phyloP scores from a whole-genome alignment of 2,113 vertebrate genomes.

The Egretta garzetta region DNA sequence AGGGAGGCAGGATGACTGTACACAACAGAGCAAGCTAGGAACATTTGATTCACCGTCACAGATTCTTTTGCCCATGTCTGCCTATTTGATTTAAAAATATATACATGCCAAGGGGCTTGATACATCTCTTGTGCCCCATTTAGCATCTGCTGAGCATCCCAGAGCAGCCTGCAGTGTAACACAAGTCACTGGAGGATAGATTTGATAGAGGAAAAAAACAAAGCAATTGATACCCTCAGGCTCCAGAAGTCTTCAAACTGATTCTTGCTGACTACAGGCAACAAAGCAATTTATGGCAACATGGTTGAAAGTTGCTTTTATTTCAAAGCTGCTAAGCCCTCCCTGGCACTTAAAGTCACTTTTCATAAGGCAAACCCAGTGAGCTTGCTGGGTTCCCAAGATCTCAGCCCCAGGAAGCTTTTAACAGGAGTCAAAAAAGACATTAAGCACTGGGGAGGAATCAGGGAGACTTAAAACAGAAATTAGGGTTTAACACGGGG shows the following conservation, averaged over 20 bases:
- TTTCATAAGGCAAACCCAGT: conserved; percentile 47
- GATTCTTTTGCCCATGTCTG: conserved; percentile 52
- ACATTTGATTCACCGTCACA: conserved; percentile 50
- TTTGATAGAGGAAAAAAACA: conserved; percentile 70
- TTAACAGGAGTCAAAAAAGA: conserved; percentile 48
- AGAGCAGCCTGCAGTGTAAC: conserved; percentile 59
- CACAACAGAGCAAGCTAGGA: conserved; percentile 11
- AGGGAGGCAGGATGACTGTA: conserved; percentile 24
- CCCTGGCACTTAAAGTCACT: conserved; percentile 62
- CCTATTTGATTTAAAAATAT: conserved; percentile 76
- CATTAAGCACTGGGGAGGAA: conserved; percentile 29
- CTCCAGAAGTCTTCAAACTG: conserved; percentile 61
- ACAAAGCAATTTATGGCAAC: conserved; percentile 61
- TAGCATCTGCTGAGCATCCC: conserved; percentile 72
- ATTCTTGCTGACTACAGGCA: conserved; percentile 72
- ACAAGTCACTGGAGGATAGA: conserved; percentile 67
- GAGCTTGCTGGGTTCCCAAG: conserved; percentile 37
- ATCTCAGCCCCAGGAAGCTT: conserved; percentile 55
- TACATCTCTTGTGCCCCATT: conserved; percentile 68
- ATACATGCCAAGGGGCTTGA: conserved; percentile 69
- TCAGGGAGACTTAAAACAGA: conserved; percentile 49
- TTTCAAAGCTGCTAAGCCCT: conserved; percentile 58
- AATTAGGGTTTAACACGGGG: neutral
- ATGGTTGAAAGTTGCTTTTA: conserved; percentile 48
- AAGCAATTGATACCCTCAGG: conserved; percentile 72